Conservation (phyloP, 2,888 invertebrate genomes). For the Periphyllus acericola region DNA sequence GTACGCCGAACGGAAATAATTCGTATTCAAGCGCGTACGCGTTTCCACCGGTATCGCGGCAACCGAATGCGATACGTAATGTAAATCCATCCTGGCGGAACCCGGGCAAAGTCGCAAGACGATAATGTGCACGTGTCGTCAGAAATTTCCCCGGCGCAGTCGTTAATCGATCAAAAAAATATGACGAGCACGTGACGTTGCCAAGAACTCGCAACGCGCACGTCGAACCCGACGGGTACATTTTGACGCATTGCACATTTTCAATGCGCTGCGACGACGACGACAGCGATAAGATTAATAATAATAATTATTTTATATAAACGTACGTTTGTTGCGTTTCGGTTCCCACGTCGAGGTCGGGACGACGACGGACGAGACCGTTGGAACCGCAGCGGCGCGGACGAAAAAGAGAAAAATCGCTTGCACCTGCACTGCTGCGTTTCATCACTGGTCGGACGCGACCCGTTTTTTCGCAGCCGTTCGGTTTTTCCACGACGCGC, state of each 20-base stretch:
- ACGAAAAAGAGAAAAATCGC: too few species aligned
- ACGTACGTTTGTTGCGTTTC: not conserved
- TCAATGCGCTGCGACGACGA: not conserved
- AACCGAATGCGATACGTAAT: too few species aligned
- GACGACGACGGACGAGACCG: too few species aligned
- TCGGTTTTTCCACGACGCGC: too few species aligned
- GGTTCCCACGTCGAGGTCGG: too few species aligned
- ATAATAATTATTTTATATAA: not conserved
- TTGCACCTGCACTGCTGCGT: too few species aligned
- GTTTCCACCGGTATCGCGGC: not conserved
- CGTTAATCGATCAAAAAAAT: conserved; percentile 24
- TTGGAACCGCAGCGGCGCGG: too few species aligned
- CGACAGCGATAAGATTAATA: not conserved
- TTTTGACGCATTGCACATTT: too few species aligned
- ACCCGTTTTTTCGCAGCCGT: too few species aligned
- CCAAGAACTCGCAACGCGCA: conserved; percentile 22
- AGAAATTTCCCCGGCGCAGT: conserved; percentile 21
- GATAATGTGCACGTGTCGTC: not conserved
- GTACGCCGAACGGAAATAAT: too few species aligned
- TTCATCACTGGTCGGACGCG: too few species aligned
- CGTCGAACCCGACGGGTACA: not conserved
- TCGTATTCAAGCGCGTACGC: not conserved
- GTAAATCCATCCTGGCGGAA: too few species aligned
- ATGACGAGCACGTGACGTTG: not conserved
- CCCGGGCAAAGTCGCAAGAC: not conserved